Evolutionary conservation across 2,113 vertebrate genomes (phyloP).

Genomic region (Felis catus): F.catus_Fca126_mat1.0 CM031421.1:47813501-47814000

Average conservation of each 20-base stretch:
- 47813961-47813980: too few species aligned
- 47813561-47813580: too few species aligned
- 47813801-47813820: constrained; percentile 23
- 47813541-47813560: too few species aligned
- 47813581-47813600: too few species aligned
- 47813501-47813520: too few species aligned
- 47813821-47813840: neutral
- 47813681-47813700: neutral
- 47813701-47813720: neutral
- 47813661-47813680: neutral
- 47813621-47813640: neutral
- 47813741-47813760: constrained; percentile 24
- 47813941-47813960: neutral
- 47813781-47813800: neutral
- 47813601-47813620: neutral
- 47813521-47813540: too few species aligned
- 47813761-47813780: constrained; percentile 13
- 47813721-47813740: neutral
- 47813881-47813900: constrained; percentile 33
- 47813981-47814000: too few species aligned
- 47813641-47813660: neutral
- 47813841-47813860: constrained; percentile 34
- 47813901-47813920: neutral
- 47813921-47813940: constrained; percentile 39
- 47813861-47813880: constrained; percentile 17